Evolutionary conservation across 1,140 invertebrate species (phyloP), one percentile per base, ranked within the genome.

Genomic region (Anastrepha ludens): DNA sequence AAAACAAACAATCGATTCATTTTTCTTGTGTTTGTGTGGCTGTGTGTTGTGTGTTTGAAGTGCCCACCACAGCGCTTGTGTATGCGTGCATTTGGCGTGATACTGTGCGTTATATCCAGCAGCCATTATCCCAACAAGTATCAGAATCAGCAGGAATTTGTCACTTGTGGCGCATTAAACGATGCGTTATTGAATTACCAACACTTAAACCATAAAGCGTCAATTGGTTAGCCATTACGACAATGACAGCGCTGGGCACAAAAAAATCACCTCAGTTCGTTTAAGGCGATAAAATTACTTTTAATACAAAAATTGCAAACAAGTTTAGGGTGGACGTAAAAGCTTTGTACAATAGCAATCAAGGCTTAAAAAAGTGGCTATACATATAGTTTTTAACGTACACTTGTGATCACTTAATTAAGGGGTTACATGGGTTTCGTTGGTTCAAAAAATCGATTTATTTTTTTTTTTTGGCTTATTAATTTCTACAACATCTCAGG

Each of bases 111-210:
- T 44, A 17, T 15, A 47, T 29, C 9, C 13, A 15, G 29, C 47
- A 41, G 41, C 70, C 70, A 17, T 74, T 74, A 74, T 74, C 67
- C 67, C 17, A 44, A 74, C 70, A 74, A 74, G 39, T 41, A 74
- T 74, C 44, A 15, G 4, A 13, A 74, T 74, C 70, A 50, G 13
- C 67, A 74, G 67, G 67, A 74, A 74, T 74, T 74, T 74, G 70
- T 74, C 70, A 74, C 70, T 74, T 74, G 70, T 50, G 70, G 70
- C 70, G 47, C 70, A 74, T 74, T 74, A 74, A 74, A 47, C 70
- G 70, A 74, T 17, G 44, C 70, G 70, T 74, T 74, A 74, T 74
- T 74, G 70, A 74, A 74, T 74, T 74, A 74, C 70, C 41, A 17
- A 74, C 70, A 74, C 70, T 74, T 44, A 74, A 74, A 29, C 70